Evolutionary conservation across 2,888 invertebrate species (phyloP).

Genomic region (Philonicus albiceps): DNA sequence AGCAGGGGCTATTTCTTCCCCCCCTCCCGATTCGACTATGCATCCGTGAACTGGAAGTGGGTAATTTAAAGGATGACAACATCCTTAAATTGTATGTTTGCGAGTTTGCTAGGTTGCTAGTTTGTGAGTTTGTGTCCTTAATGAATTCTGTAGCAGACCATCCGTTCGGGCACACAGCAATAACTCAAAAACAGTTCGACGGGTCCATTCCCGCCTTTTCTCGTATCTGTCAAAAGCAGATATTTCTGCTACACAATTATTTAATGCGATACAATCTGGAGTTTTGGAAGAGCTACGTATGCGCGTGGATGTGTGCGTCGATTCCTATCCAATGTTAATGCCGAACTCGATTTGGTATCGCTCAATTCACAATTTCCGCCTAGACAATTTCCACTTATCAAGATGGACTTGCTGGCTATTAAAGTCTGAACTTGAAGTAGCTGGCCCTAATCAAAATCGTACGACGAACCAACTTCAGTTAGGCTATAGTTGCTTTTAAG

Average conservation of each 20-base stretch:
- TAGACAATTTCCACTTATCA: not conserved
- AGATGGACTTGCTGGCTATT: not conserved
- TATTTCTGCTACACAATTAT: slow-evolving; percentile 34
- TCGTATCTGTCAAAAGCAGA: slow-evolving; percentile 57
- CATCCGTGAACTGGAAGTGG: slow-evolving; percentile 13
- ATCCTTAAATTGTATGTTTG: slow-evolving; percentile 13
- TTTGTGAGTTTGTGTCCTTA: slow-evolving; percentile 27
- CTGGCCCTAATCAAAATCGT: not conserved
- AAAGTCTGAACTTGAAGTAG: not conserved
- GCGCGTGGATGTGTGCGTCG: not conserved
- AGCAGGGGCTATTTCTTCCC: not conserved
- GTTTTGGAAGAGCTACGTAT: not conserved
- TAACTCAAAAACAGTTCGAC: slow-evolving; percentile 60
- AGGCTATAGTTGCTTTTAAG: not conserved
- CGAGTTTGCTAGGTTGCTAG: not conserved
- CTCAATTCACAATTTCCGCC: not conserved
- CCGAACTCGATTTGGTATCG: not conserved
- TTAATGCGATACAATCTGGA: slow-evolving; percentile 39
- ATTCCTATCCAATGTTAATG: not conserved
- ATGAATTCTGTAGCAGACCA: slow-evolving; percentile 23
- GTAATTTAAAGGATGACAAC: slow-evolving; percentile 36
- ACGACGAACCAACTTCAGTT: not conserved
- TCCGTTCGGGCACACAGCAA: slow-evolving; percentile 50
- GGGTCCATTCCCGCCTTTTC: slow-evolving; percentile 57
- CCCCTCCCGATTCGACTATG: not conserved